Evolutionary conservation across 2,797 vertebrate genomes (phyloP), one percentile per base, ranked within the genome.

Genomic region (Pseudotriccus pelzelni): DNA sequence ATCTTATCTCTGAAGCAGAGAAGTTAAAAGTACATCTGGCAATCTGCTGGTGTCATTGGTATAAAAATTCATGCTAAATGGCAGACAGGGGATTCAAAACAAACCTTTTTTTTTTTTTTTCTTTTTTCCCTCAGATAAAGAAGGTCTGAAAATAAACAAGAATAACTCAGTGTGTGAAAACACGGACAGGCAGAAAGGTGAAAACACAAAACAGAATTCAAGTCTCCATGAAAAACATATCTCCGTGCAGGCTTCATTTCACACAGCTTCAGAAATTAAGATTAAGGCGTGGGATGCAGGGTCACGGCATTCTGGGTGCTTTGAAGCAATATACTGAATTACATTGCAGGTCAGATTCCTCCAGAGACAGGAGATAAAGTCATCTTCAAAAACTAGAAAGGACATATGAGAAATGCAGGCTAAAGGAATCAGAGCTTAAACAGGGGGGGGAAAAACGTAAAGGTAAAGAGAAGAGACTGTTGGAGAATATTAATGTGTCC

Each of bases 11-110:
- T 25, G 69, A 85, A 94, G 69, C 46, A 78, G 58, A 82, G 52
- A 75, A 85, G 53, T 87, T 92, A 87, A 84, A 93, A 93, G 75
- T 49, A 81, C 73, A 66, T 76, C 55, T 78, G 47, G 84, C 25
- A 95, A 89, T 92, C 90, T 91, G 58, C 18, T 91, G 43, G 36
- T 62, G 62, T 80, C 83, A 81, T n/a, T 75, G 53, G 49, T 62
- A 59, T 23, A 82, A 80, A 91, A 82, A 75, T 55, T 74, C 23
- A 12, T 56, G 25, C 39, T 62, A 59, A 88, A 66, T 84, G 53
- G 66, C 58, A 93, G 43, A 20, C 4, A 59, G 44, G 27, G 25
- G 41, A 68, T 58, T 83, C 60, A 89, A 85, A 92, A 22, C 16
- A 74, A 20, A 37, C 10, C 3, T 47, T 9, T 27, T 49, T 15